phyloP scores from a whole-genome alignment of 2,797 vertebrate species.

The Gymnoscopelus braueri region DNA sequence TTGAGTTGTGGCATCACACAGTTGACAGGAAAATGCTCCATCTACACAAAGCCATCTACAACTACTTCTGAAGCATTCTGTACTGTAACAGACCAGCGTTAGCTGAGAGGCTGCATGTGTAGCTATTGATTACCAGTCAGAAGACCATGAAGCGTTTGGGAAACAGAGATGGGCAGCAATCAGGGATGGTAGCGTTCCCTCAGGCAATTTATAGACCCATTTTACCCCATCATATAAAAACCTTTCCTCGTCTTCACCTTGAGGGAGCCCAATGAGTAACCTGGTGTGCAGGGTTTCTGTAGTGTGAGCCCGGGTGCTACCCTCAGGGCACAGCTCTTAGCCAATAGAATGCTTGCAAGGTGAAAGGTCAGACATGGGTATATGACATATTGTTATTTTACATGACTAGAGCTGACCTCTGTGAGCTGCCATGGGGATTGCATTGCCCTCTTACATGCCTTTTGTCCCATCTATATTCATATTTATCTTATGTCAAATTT shows the following conservation, averaged over 20 bases:
- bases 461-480: constrained; percentile 60
- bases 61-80: constrained; percentile 62
- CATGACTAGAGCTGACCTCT: constrained; percentile 53
- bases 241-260: constrained; percentile 63
- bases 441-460: constrained; percentile 48
- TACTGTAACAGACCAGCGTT: constrained; percentile 58
- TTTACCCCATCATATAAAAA: constrained; percentile 77
- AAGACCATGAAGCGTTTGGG: constrained; percentile 80
- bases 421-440: constrained; percentile 44
- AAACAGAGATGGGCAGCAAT: constrained; percentile 80
- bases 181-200: constrained; percentile 75
- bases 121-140: constrained; percentile 85
- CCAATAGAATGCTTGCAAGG: constrained; percentile 55
- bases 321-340: constrained; percentile 54
- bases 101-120: constrained; percentile 73
- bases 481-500: constrained; percentile 39
- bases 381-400: constrained; percentile 61
- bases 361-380: constrained; percentile 65
- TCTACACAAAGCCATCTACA: constrained; percentile 69
- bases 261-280: constrained; percentile 60
- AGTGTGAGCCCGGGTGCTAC: constrained; percentile 47
- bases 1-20: constrained; percentile 53
- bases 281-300: constrained; percentile 42
- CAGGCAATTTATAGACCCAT: constrained; percentile 80
- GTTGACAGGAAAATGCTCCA: constrained; percentile 58